Conservation (phyloP, 1,140 invertebrate species). For the Bombus impatiens region DNA sequence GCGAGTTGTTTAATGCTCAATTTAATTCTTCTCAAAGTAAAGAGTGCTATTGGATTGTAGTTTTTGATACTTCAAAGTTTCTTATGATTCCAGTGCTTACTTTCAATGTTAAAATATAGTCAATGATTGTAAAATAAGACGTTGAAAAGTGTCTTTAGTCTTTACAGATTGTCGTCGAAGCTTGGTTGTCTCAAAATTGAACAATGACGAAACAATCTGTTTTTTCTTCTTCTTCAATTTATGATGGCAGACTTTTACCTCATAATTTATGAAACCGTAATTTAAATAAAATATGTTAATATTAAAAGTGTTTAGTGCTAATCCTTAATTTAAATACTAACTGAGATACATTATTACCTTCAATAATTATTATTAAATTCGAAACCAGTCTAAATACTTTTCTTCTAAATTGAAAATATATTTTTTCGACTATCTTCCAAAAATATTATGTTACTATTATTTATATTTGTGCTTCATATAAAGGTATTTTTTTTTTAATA, state of each 20-base stretch:
- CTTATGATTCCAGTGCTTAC: not conserved
- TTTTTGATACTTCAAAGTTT: not conserved
- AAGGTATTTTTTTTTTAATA: not conserved
- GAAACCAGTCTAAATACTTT: not conserved
- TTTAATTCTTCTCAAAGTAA: not conserved
- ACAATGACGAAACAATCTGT: slow-evolving; percentile 7
- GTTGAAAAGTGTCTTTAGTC: not conserved
- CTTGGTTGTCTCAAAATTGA: not conserved
- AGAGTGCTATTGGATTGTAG: not conserved
- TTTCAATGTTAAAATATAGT: not conserved
- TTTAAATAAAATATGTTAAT: not conserved
- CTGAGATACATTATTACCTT: too few species aligned
- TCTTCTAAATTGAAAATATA: slow-evolving; percentile 1
- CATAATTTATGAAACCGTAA: not conserved
- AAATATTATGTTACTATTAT: not conserved
- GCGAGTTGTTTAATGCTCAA: not conserved
- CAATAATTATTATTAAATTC: not conserved
- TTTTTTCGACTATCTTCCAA: not conserved
- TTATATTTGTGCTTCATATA: not conserved
- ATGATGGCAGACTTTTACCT: not conserved
- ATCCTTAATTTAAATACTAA: not conserved
- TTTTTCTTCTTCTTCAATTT: not conserved
- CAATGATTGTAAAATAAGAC: not conserved
- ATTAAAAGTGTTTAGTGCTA: not conserved
- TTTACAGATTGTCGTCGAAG: not conserved